A percentile compares a stretch with the other conserved stretches of the same genome.
These are phyloP conservation scores for Harmothoe impar DNA, from an alignment of 2,888 invertebrate genomes.

Conservation along the genomic window DNA sequence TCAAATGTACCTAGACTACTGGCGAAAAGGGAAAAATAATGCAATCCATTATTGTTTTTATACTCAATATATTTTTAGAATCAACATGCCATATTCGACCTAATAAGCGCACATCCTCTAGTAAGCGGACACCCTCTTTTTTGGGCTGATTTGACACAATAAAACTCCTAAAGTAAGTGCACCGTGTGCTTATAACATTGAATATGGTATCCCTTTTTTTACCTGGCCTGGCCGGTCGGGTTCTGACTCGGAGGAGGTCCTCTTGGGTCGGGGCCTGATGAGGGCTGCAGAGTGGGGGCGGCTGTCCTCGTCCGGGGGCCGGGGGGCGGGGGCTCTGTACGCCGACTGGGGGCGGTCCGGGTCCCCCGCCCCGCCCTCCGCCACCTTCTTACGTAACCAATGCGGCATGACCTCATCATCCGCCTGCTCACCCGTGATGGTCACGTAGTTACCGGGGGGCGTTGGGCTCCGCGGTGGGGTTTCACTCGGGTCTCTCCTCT, in stretches of 20 bases:
- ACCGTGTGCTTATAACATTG: too few relatives aligned
- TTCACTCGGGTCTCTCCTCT: neutral
- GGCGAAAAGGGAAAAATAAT: too few relatives aligned
- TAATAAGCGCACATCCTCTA: too few relatives aligned
- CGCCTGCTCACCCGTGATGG: constrained; percentile 60
- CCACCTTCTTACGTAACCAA: constrained; percentile 26
- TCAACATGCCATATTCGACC: too few relatives aligned
- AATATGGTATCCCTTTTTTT: too few relatives aligned
- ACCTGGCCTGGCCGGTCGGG: neutral
- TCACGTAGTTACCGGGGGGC: constrained; percentile 44
- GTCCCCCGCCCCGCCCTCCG: neutral
- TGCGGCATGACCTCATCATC: constrained; percentile 49
- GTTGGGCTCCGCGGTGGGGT: neutral
- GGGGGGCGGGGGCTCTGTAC: neutral
- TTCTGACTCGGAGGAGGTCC: neutral
- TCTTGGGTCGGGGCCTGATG: neutral
- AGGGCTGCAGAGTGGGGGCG: constrained; percentile 59
- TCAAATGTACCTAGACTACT: too few relatives aligned
- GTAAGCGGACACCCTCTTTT: neutral
- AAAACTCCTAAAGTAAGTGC: too few relatives aligned
- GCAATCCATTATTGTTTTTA: too few relatives aligned
- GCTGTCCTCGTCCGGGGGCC: neutral
- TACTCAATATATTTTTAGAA: too few relatives aligned
- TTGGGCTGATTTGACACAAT: neutral
- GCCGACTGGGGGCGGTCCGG: constrained; percentile 55